Base-by-base conservation (phyloP, 64 coral and sea anemone species). In the Anthopleura sola region DNA sequence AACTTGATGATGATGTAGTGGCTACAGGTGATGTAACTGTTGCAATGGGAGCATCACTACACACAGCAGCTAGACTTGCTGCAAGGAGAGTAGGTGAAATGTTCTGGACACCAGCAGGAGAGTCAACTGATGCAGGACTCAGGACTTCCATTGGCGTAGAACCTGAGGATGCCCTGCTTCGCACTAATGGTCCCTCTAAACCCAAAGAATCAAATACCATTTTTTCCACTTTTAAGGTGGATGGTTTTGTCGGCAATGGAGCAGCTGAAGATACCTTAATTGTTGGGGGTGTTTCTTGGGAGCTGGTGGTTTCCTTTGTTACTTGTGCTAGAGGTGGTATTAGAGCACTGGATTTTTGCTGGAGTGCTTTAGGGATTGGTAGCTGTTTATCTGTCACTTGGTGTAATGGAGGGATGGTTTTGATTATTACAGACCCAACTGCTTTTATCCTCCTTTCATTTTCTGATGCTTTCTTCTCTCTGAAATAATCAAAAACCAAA, bases 1-100 rank as follows among this genome's bases (percentile, higher is more conserved):
- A 18, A 18, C 19, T 71, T 44, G 76, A 13, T 79, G 75, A 11
- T 8, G 36, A 79, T 26, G 84, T 32, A 1, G 19, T 53, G 16
- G 50, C 50, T 53, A 15, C 6, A 53, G 50, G 50, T 9, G 50
- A 53, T 53, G 50, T 53, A 53, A 53, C 50, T 53, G 50, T 53
- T 53, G 50, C 50, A 44, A 44, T 44, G 40, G 84, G 78, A 58
- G 89, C 46, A 28, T 75, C 85, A 82, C 89, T 91, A 20, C 89
- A 91, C 5, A 91, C 89, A 28, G 89, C 89, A 21, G 85, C 89
- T 38, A 91, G 56, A 47, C 89, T 91, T 33, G 89, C 89, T 80
- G 83, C 89, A 44, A 85, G 83, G 0, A 91, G 56, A 54, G 51
- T 78, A 44, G 89, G 89, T 4, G 89, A 91, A 60, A 91, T 91